Conservation (phyloP, 2,113 vertebrate genomes). For the Solenodon paradoxus region DNA sequence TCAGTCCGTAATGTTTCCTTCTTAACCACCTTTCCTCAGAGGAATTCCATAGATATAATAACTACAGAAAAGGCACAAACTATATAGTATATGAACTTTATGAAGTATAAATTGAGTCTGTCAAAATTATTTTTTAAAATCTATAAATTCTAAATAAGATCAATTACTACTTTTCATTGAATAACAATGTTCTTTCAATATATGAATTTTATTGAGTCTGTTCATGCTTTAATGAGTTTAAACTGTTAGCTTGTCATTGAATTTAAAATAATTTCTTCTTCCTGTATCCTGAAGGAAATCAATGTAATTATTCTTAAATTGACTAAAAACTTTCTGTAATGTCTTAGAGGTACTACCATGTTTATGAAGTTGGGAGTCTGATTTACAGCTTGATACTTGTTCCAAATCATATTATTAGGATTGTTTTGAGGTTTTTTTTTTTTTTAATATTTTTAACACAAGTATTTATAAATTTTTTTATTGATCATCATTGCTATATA, state of each 20-base stretch:
- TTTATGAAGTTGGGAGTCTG: not conserved
- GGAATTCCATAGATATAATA: not conserved
- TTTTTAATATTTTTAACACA: not conserved
- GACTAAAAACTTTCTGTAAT: not conserved
- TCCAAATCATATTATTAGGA: not conserved
- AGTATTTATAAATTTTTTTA: conserved; percentile 33
- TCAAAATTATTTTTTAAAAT: not conserved
- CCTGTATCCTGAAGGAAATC: not conserved
- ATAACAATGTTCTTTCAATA: not conserved
- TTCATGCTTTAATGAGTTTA: conserved; percentile 7
- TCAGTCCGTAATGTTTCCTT: not conserved
- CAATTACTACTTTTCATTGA: not conserved
- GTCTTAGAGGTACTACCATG: not conserved
- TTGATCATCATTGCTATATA: conserved; percentile 53
- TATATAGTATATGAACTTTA: not conserved
- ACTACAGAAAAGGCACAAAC: not conserved
- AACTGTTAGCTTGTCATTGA: conserved; percentile 12
- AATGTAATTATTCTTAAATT: not conserved
- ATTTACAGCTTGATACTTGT: not conserved
- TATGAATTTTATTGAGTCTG: not conserved
- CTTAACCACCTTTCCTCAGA: not conserved
- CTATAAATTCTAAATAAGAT: not conserved
- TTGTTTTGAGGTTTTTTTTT: not conserved
- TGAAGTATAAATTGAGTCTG: conserved; percentile 4
- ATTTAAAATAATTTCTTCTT: not conserved